Evolutionary conservation across 2,888 invertebrate species (phyloP), one percentile per base, ranked within the genome.

Genomic region (Papilio elwesi): DNA sequence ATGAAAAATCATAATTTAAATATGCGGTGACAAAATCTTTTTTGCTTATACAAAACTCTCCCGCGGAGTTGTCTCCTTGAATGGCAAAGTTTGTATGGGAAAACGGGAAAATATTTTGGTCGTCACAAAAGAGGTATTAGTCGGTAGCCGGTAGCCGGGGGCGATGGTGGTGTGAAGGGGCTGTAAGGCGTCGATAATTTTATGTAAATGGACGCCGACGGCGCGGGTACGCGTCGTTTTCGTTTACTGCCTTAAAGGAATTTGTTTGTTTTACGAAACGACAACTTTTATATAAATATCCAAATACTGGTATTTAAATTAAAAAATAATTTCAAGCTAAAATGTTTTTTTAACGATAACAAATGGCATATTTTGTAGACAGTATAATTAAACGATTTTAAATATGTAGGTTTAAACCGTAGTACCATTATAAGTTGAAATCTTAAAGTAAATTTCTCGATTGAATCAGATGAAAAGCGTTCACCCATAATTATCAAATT

Each of bases 21-120:
- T 62, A 43, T 62, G n/a, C 72, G 48, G 70, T 75, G 6, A 43
- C 70, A 75, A 80, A 78, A 26, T 26, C 26, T 81, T 83, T 79
- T 77, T 77, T 77, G 76, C 74, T 78, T 79, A 79, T 78, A 81
- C 80, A 81, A 80, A 80, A 59, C 62, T 55, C 53, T 47, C 80
- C 77, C 51, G 77, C 79, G 43, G 43, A 7, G 43, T 43, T 43
- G 80, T 76, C 80, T 79, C 89, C 92, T 93, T 89, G 84, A 92
- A 90, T 93, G 92, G 93, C 83, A 87, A 88, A 87, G 90, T 91
- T 90, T 92, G 92, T 92, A 88, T 91, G 52, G 87, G 86, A 90
- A 93, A 93, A 93, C 92, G 90, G 92, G 87, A 92, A 93, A 93
- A 93, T 93, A 93, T 93, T 93, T 93, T 90, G 89, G 84, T 59